Conservation (phyloP, 1,140 invertebrate genomes). For the Zaprionus lachaisei region DNA sequence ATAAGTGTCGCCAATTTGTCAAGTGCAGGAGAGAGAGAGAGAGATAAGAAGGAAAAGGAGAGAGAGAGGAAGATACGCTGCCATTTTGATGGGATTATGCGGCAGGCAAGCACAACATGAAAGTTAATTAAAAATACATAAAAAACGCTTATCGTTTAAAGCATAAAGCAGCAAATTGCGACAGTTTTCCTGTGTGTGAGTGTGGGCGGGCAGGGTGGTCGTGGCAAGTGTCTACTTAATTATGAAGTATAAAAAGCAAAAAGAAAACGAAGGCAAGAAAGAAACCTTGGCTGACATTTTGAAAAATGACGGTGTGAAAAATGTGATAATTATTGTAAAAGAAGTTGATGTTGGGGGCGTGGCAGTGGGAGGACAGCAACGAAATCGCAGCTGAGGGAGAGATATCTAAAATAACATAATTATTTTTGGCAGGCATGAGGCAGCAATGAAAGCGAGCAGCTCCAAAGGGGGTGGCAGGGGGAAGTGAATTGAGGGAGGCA, state of each 20-base stretch:
- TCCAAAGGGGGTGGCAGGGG: conserved; percentile 16
- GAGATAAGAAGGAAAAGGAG: not conserved
- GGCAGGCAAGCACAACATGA: conserved; percentile 53
- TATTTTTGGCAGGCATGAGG: conserved; percentile 63
- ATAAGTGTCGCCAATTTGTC: conserved; percentile 55
- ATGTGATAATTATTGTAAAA: conserved; percentile 77
- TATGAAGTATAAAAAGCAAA: conserved; percentile 39
- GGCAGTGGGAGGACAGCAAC: not conserved
- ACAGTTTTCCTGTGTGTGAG: conserved; percentile 6
- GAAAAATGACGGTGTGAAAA: conserved; percentile 76
- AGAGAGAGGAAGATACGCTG: not conserved
- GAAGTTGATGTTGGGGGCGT: conserved; percentile 3
- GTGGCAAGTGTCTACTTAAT: conserved; percentile 66
- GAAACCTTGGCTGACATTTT: conserved; percentile 44
- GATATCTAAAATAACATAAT: conserved; percentile 79
- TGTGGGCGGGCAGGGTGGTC: conserved; percentile 20
- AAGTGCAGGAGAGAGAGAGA: not conserved
- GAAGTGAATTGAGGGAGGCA: not conserved
- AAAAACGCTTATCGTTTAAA: conserved; percentile 62
- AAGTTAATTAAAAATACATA: conserved; percentile 81
- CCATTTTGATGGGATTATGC: conserved; percentile 37
- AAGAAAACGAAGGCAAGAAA: not conserved
- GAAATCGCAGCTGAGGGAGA: conserved; percentile 9
- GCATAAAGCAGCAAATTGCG: conserved; percentile 24
- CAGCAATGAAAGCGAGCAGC: conserved; percentile 61